A percentile compares a stretch with the other conserved stretches of the same genome.
phyloP scores from a whole-genome alignment of 2,888 invertebrate species.

The Apamea sordens region DNA sequence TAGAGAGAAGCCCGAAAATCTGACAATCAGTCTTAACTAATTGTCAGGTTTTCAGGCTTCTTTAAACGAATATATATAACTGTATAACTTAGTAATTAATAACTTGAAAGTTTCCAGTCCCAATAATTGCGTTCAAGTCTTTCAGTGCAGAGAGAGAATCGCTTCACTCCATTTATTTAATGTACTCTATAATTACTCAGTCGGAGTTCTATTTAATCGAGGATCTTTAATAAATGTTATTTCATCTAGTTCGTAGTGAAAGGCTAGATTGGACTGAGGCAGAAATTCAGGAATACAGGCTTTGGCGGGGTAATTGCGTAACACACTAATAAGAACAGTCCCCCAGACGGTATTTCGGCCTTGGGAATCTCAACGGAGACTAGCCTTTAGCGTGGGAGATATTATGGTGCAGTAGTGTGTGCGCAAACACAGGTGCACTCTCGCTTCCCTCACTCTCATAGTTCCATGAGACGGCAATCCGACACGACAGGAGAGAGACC shows the following conservation, averaged over 20 bases:
- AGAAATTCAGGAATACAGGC: background rate
- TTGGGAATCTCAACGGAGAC: too few relatives aligned
- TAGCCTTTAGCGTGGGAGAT: too few relatives aligned
- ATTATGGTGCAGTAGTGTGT: too few relatives aligned
- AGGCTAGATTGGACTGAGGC: background rate
- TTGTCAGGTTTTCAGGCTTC: too few relatives aligned
- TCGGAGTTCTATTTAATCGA: conserved; percentile 31
- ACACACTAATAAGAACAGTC: too few relatives aligned
- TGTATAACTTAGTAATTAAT: conserved; percentile 43
- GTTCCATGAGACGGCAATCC: too few relatives aligned
- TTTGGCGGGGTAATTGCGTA: background rate
- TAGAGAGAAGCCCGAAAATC: too few relatives aligned
- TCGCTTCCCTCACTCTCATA: too few relatives aligned
- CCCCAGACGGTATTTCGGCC: too few relatives aligned
- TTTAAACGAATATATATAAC: conserved; percentile 2
- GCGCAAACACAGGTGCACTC: too few relatives aligned
- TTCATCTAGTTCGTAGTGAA: conserved; percentile 24
- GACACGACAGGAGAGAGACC: too few relatives aligned
- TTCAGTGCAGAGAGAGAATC: conserved; percentile 28
- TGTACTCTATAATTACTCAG: conserved; percentile 53
- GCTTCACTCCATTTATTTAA: conserved; percentile 54
- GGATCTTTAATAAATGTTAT: conserved; percentile 52
- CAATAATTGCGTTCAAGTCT: conserved; percentile 39
- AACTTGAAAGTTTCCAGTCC: conserved; percentile 44
- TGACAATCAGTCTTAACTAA: too few relatives aligned